Conservation (phyloP, 2,113 vertebrate genomes). For the Tetraodon nigroviridis region DNA sequence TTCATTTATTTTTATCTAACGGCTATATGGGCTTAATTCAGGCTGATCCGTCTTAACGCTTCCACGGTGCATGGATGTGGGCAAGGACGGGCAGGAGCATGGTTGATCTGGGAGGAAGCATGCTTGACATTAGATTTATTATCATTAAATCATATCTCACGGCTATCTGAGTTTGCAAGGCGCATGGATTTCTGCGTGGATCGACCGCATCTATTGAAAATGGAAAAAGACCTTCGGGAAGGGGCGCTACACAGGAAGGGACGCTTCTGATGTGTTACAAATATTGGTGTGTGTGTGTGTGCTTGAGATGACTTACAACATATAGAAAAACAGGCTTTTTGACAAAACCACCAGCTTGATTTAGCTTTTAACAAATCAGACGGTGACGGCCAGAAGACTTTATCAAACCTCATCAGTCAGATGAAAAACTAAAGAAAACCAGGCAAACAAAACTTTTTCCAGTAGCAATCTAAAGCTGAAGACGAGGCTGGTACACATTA, state of each 20-base stretch:
- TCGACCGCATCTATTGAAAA: conserved; percentile 39
- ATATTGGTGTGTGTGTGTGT: too few relatives aligned
- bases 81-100: conserved; percentile 34
- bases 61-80: conserved; percentile 31
- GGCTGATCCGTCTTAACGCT: conserved; percentile 41
- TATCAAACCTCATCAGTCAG: neutral
- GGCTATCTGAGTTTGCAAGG: conserved; percentile 45
- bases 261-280: neutral
- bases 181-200: conserved; percentile 41
- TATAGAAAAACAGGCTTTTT: too few relatives aligned
- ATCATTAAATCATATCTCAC: conserved; percentile 58
- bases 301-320: too few relatives aligned
- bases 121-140: conserved; percentile 56
- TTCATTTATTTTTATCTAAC: conserved; percentile 61
- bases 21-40: conserved; percentile 51
- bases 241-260: conserved; percentile 6
- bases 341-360: too few relatives aligned
- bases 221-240: conserved; percentile 21
- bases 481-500: neutral
- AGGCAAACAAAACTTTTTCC: neutral
- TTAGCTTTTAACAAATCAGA: too few relatives aligned
- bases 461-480: neutral
- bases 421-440: neutral
- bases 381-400: too few relatives aligned
- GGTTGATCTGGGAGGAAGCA: conserved; percentile 38